Evolutionary conservation across 2,113 vertebrate species (phyloP).

Genomic region (Calyptomena viridis): DNA sequence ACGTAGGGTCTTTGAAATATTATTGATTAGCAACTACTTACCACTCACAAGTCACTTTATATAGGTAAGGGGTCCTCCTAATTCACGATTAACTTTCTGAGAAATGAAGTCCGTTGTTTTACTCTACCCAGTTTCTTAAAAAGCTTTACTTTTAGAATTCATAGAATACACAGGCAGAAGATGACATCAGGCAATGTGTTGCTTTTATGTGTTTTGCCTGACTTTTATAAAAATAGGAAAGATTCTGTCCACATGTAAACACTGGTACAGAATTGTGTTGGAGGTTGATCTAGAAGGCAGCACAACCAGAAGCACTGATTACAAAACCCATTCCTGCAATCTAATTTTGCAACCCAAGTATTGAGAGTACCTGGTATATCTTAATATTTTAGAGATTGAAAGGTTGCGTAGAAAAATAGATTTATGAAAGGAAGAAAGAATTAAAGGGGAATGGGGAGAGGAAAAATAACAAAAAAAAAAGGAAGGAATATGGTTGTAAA

Average conservation of each 20-base stretch:
- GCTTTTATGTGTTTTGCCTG: not conserved
- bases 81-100: not conserved
- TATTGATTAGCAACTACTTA: not conserved
- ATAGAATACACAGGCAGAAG: not conserved
- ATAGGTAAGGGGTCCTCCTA: not conserved
- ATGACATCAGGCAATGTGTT: not conserved
- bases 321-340: not conserved
- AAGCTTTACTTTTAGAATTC: not conserved
- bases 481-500: not conserved
- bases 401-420: not conserved
- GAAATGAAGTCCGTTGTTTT: not conserved
- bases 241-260: not conserved
- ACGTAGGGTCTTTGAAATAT: not conserved
- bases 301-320: not conserved
- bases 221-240: not conserved
- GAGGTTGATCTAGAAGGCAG: not conserved
- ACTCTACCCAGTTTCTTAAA: not conserved
- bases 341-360: not conserved
- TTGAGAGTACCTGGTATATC: not conserved
- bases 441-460: not conserved
- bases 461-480: not conserved
- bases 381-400: not conserved
- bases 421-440: not conserved
- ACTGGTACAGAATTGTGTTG: not conserved
- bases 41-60: not conserved